Evolutionary conservation across 1,140 invertebrate genomes (phyloP), one percentile per base, ranked within the genome.

Genomic region (Prorops nasuta): DNA sequence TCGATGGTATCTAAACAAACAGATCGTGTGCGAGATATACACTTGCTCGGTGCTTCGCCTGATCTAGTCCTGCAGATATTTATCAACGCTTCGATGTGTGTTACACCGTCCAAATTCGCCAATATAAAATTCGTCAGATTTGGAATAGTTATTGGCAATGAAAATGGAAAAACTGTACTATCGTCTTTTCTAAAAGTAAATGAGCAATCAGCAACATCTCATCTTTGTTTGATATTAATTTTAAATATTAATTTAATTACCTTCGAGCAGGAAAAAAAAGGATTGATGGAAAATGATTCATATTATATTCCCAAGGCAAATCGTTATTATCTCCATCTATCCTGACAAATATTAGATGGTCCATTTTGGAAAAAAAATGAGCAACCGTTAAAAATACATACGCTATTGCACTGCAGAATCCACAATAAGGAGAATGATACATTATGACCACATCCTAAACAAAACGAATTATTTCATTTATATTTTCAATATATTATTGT

Each of bases 251-350:
- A 38, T 36, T 2, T 38, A 62, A 59, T 67, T 74, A 87, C 85
- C 80, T 81, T 59, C 77, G 70, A 1, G 82, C 79, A 20, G 88
- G 87, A 60, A 89, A 88, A 54, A 91, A 86, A 12, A 92, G 71
- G 28, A 93, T 79, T 0, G 86, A 83, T 7, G 90, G 90, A 77
- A 86, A 90, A 20, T 74, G 78, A 61, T 85, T 82, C 72, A 86
- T 86, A 18, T 84, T 87, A 69, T 85, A 91, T 64, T 88, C 83
- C 89, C 89, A 91, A 2, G 89, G 88, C 43, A 92, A 75, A 75
- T 91, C 88, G 75, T 92, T 89, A 1, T 80, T 79, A 58, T 89
- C 85, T 12, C 86, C 88, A 75, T 92, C 89, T n/a, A 92, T 81
- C 36, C 88, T 80, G 10, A 81, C 81, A 62, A 91, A 86, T 35